phyloP scores from a whole-genome alignment of 2,113 vertebrate species.

The Oreocharis arfaki region DNA sequence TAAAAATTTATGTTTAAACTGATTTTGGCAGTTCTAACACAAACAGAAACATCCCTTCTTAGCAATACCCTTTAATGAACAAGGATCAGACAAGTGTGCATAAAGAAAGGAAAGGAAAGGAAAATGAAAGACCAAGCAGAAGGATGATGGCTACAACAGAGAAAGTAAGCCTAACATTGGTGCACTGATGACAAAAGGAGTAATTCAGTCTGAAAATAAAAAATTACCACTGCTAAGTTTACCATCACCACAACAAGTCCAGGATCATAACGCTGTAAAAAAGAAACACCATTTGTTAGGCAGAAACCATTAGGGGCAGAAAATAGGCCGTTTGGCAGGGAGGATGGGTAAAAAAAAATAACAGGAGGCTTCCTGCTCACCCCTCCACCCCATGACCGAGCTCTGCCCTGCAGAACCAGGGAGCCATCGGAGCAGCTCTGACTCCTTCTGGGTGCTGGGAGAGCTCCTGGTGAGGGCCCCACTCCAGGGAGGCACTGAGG shows the following conservation, averaged over 20 bases:
- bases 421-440: neutral
- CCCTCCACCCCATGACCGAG: slow-evolving; percentile 60
- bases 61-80: slow-evolving; percentile 94
- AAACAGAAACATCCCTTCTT: slow-evolving; percentile 88
- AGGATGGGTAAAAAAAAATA: slow-evolving; percentile 31
- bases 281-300: slow-evolving; percentile 99
- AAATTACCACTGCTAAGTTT: slow-evolving; percentile 99
- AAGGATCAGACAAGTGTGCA: slow-evolving; percentile 91
- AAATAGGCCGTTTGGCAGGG: slow-evolving; percentile 79
- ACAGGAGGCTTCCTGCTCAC: slow-evolving; percentile 50
- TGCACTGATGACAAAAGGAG: slow-evolving; percentile 98
- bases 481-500: neutral
- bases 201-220: slow-evolving; percentile 99
- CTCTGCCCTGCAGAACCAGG: slow-evolving; percentile 40
- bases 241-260: slow-evolving; percentile 99
- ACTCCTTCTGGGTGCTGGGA: neutral
- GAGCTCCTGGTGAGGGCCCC: neutral
- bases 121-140: slow-evolving; percentile 97
- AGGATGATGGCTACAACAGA: slow-evolving; percentile 98
- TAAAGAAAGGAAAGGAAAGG: slow-evolving; percentile 89
- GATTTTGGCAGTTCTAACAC: slow-evolving; percentile 77
- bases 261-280: slow-evolving; percentile 99
- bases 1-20: slow-evolving; percentile 76
- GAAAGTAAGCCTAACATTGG: slow-evolving; percentile 98
- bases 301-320: slow-evolving; percentile 92